These are phyloP conservation scores for Eulemur albifrons DNA, from an alignment of 2,797 vertebrate genomes.

Conservation along the genomic window DNA sequence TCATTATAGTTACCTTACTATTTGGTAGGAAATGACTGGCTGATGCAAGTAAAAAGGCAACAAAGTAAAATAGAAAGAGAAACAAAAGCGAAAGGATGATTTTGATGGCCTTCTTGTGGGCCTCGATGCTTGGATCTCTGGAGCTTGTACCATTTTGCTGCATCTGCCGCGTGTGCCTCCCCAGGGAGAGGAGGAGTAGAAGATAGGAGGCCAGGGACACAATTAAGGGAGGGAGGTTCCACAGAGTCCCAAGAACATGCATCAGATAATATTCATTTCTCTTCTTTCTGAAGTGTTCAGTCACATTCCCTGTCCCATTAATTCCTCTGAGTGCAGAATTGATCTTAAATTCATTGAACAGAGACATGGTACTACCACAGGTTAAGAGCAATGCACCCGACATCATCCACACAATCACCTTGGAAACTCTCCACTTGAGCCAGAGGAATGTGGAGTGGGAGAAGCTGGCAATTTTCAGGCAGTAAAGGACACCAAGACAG, in stretches of 20 bases:
- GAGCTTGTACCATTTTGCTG: not conserved
- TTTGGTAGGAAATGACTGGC: constrained; percentile 32
- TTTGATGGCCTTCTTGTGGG: constrained; percentile 56
- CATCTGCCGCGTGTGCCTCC: constrained; percentile 54
- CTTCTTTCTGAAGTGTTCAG: not conserved
- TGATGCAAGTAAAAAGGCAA: not conserved
- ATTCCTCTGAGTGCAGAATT: not conserved
- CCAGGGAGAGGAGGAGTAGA: constrained; percentile 67
- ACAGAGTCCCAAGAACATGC: constrained; percentile 47
- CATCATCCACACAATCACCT: constrained; percentile 47
- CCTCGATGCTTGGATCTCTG: constrained; percentile 38
- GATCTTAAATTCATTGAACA: constrained; percentile 28
- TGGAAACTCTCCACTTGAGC: constrained; percentile 70
- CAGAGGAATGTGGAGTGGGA: constrained; percentile 63
- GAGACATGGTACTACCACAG: not conserved
- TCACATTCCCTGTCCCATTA: not conserved
- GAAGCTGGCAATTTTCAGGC: constrained; percentile 69
- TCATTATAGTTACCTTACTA: not conserved
- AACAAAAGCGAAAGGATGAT: constrained; percentile 60
- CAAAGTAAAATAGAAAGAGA: constrained; percentile 48
- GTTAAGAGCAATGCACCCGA: constrained; percentile 20
- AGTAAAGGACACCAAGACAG: constrained; percentile 69
- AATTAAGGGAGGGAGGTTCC: constrained; percentile 43
- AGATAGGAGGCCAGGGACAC: constrained; percentile 42
- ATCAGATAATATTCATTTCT: not conserved